phyloP scores from a whole-genome alignment of 2,888 invertebrate species.

The Rosalia funebris region DNA sequence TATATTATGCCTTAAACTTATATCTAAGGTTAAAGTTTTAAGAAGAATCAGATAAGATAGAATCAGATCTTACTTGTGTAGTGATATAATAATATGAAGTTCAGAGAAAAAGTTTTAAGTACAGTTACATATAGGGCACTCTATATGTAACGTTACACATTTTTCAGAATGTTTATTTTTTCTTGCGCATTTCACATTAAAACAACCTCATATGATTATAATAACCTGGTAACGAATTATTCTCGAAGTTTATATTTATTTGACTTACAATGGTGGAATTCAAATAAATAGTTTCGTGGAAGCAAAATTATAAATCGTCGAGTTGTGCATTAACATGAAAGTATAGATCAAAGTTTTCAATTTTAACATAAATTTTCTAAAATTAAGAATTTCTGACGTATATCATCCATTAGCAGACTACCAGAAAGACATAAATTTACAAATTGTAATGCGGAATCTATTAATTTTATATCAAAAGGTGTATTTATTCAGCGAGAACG shows the following conservation, averaged over 20 bases:
- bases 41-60: too few species aligned
- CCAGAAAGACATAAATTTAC: constrained; percentile 37
- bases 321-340: constrained; percentile 29
- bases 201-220: neutral
- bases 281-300: constrained; percentile 29
- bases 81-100: too few species aligned
- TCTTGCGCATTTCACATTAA: too few species aligned
- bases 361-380: constrained; percentile 28
- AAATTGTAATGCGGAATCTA: constrained; percentile 37
- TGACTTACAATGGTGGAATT: constrained; percentile 1
- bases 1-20: too few species aligned
- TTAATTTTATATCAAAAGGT: constrained; percentile 45
- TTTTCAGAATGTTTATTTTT: too few species aligned
- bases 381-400: constrained; percentile 35
- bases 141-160: too few species aligned
- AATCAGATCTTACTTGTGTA: too few species aligned
- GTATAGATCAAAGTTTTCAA: constrained; percentile 39
- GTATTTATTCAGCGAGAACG: constrained; percentile 59
- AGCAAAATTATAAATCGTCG: constrained; percentile 12
- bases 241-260: constrained; percentile 14
- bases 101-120: too few species aligned
- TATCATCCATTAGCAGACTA: constrained; percentile 34
- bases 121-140: too few species aligned
- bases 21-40: too few species aligned
- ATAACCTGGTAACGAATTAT: constrained; percentile 2